Conservation (phyloP, 2,113 vertebrate genomes). For the Sander lucioperca region DNA sequence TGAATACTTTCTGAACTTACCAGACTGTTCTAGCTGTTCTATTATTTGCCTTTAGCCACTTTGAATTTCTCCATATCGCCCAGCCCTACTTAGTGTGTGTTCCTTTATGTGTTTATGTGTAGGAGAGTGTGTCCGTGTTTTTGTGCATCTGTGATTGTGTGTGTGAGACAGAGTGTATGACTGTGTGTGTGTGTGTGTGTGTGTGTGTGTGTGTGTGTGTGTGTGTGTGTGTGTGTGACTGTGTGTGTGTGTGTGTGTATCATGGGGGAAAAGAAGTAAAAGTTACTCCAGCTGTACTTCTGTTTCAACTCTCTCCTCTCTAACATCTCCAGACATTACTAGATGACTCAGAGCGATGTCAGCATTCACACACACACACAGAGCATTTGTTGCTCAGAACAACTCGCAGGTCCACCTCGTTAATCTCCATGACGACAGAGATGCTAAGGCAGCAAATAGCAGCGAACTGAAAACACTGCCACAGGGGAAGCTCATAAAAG, state of each 20-base stretch:
- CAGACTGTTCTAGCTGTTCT: too few relatives aligned
- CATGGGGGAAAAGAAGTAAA: conserved; percentile 45
- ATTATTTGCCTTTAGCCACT: too few relatives aligned
- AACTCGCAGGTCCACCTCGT: conserved; percentile 72
- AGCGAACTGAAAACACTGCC: conserved; percentile 55
- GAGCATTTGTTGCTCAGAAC: conserved; percentile 60
- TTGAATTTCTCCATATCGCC: too few relatives aligned
- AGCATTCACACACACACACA: conserved; percentile 11
- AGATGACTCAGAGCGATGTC: conserved; percentile 40
- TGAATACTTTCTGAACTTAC: too few relatives aligned
- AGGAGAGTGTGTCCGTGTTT: not conserved
- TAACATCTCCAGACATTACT: conserved; percentile 46
- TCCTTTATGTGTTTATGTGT: conserved; percentile 2
- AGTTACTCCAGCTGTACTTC: conserved; percentile 68
- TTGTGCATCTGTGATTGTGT: conserved; percentile 12
- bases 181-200: too few relatives aligned
- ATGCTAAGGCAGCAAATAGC: conserved; percentile 79
- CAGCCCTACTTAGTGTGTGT: conserved; percentile 25
- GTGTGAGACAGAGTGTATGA: not conserved
- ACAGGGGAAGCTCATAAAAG: conserved; percentile 59
- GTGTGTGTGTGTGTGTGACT: not conserved
- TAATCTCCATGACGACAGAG: conserved; percentile 82
- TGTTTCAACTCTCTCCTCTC: conserved; percentile 36
- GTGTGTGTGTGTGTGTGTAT: not conserved
- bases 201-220: conserved; percentile 6